These are phyloP conservation scores for Drosophila parabipectinata DNA, from an alignment of 1,140 invertebrate species.

Conservation along the genomic window DNA sequence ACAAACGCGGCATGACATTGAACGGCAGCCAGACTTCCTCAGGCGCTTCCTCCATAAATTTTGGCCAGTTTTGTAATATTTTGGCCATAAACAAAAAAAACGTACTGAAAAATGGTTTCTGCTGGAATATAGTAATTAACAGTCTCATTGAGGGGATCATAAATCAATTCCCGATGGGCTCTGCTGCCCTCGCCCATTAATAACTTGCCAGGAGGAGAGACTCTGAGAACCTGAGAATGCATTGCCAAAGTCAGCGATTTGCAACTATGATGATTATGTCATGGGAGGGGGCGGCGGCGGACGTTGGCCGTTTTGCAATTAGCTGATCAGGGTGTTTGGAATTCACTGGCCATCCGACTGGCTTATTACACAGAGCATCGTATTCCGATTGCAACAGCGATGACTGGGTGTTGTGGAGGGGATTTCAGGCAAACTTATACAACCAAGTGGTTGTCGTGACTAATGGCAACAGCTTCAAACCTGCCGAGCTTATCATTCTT, in stretches of 20 bases:
- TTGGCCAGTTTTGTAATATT: conserved; percentile 73
- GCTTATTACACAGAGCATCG: conserved; percentile 37
- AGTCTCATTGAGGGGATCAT: conserved; percentile 36
- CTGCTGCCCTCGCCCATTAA: conserved; percentile 7
- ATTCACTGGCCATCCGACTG: conserved; percentile 45
- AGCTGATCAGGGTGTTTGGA: conserved; percentile 47
- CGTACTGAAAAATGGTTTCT: conserved; percentile 39
- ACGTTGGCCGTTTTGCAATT: conserved; percentile 54
- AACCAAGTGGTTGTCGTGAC: conserved; percentile 34
- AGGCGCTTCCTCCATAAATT: conserved; percentile 70
- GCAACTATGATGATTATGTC: conserved; percentile 60
- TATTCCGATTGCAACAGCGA: conserved; percentile 42
- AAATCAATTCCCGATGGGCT: conserved; percentile 49
- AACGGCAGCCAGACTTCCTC: conserved; percentile 30
- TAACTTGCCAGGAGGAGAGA: conserved; percentile 7
- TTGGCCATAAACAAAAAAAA: conserved; percentile 48
- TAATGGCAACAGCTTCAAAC: conserved; percentile 28
- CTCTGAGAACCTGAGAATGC: conserved; percentile 28
- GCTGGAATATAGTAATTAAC: conserved; percentile 36
- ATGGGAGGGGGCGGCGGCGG: conserved; percentile 23
- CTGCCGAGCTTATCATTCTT: conserved; percentile 20
- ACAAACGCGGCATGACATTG: conserved; percentile 67
- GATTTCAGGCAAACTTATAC: conserved; percentile 37
- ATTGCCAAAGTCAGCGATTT: conserved; percentile 41
- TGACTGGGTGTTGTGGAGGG: conserved; percentile 26